Base-by-base conservation (phyloP, 2,888 invertebrate species). In the Cataglyphis livida region DNA sequence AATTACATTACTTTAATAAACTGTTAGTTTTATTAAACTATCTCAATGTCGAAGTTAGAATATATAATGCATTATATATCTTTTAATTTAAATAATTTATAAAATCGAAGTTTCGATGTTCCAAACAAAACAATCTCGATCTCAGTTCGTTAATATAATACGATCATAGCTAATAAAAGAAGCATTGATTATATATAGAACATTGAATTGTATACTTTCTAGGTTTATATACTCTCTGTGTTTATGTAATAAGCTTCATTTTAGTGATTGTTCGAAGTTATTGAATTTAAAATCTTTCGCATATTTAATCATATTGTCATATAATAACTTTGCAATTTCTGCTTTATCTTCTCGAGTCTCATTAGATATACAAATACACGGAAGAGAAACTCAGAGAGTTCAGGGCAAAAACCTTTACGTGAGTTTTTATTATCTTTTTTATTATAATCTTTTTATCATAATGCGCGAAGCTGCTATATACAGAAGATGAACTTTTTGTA, bases 381-480 rank as follows among this genome's bases (percentile, higher is more conserved):
- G 51, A 51, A 51, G 18, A 51, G 7, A 7, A 51, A 51, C 28
- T 28, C 0, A 51, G n/a, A n/a, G 51, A 51, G 7, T 7, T 51
- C 51, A n/a, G n/a, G 6, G n/a, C 51, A 51, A 51, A n/a, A 51
- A 51, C 1, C n/a, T 51, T 51, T 28, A 28, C 7, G n/a, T 51
- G 51, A 5, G 1, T 44, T 5, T 44, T 48, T 6, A 6, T 48
- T 18, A n/a, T 51, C 51, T n/a, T 51, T 51, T 51, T 51, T n/a
- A 51, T 51, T 51, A 51, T 51, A 51, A 51, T 51, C 51, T 51
- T n/a, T 51, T 51, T 51, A 51, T 51, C n/a, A 51, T 51, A 51
- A 51, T 51, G 35, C 6, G 6, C 6, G 7, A 51, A 51, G n/a
- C 3, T 51, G 6, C 7, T 51, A 7, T n/a, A 18, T n/a, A 51